These are phyloP conservation scores for Microtus oregoni DNA, from an alignment of 2,113 vertebrate genomes.

Conservation along the genomic window DNA sequence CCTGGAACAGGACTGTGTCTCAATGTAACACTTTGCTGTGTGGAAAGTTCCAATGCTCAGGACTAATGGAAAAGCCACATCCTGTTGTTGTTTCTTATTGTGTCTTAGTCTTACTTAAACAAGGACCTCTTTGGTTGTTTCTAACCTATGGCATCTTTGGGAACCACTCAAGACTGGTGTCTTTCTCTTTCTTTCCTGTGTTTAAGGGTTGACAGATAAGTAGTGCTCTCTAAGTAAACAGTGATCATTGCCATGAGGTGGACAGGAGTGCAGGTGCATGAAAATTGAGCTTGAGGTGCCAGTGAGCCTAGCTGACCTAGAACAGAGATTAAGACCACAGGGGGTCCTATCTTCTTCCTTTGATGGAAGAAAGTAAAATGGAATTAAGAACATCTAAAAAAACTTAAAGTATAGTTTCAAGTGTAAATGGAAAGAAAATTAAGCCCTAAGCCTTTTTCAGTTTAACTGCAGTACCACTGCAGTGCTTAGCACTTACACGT, in stretches of 20 bases:
- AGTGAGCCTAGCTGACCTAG: background rate
- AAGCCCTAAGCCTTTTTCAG: conserved; percentile 39
- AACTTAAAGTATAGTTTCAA: conserved; percentile 30
- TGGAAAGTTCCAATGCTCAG: background rate
- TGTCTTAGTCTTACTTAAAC: background rate
- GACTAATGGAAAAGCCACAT: conserved; percentile 31
- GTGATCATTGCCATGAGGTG: background rate
- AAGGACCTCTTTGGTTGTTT: background rate
- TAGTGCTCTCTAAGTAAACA: background rate
- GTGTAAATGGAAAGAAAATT: conserved; percentile 65
- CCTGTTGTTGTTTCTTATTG: background rate
- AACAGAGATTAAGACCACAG: background rate
- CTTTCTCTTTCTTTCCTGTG: background rate
- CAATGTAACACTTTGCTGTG: background rate
- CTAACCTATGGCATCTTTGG: background rate
- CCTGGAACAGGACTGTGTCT: background rate
- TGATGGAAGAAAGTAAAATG: conserved; percentile 16
- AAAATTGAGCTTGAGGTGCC: background rate
- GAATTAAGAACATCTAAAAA: conserved; percentile 60
- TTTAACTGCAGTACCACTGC: background rate
- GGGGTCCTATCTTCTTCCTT: background rate
- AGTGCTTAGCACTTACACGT: background rate
- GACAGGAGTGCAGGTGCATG: background rate
- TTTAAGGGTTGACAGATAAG: background rate
- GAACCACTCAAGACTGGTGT: background rate